These are phyloP conservation scores for Netelia fuscicornis DNA, from an alignment of 2,888 invertebrate genomes.

Conservation along the genomic window DNA sequence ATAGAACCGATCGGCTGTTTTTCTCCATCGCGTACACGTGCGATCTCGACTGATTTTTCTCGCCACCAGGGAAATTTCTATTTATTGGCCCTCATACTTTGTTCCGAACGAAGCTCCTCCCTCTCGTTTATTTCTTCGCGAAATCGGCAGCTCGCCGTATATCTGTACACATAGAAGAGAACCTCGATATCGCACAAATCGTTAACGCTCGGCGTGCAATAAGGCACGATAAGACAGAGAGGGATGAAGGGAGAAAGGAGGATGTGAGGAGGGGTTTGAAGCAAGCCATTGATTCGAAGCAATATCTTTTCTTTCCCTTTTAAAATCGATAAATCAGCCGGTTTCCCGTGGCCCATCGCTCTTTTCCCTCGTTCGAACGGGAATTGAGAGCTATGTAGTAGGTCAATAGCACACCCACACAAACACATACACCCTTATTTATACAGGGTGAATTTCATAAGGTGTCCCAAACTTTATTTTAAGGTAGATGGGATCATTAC, in stretches of 20 bases:
- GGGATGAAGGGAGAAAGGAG: not conserved
- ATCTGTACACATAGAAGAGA: not conserved
- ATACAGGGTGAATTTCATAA: too few relatives aligned
- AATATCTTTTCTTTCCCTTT: conserved; percentile 47
- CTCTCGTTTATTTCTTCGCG: conserved; percentile 18
- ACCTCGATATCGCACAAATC: not conserved
- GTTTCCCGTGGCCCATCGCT: conserved; percentile 10
- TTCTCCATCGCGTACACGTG: not conserved
- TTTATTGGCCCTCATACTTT: conserved; percentile 57
- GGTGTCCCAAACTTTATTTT: too few relatives aligned
- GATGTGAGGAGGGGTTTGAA: not conserved
- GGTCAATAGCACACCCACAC: conserved; percentile 9
- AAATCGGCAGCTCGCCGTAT: not conserved
- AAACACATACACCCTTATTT: not conserved
- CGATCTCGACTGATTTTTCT: conserved; percentile 47
- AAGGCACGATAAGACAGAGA: conserved; percentile 36
- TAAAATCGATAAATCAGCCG: conserved; percentile 64
- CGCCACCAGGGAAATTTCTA: conserved; percentile 69
- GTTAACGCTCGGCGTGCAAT: conserved; percentile 51
- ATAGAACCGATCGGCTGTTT: not conserved
- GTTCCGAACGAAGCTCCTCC: conserved; percentile 8
- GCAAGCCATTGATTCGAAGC: conserved; percentile 34
- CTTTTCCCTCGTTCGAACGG: conserved; percentile 21
- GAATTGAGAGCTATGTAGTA: conserved; percentile 38
- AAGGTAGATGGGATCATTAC: too few relatives aligned